phyloP scores from a whole-genome alignment of 1,140 invertebrate genomes.

The Pantala flavescens region DNA sequence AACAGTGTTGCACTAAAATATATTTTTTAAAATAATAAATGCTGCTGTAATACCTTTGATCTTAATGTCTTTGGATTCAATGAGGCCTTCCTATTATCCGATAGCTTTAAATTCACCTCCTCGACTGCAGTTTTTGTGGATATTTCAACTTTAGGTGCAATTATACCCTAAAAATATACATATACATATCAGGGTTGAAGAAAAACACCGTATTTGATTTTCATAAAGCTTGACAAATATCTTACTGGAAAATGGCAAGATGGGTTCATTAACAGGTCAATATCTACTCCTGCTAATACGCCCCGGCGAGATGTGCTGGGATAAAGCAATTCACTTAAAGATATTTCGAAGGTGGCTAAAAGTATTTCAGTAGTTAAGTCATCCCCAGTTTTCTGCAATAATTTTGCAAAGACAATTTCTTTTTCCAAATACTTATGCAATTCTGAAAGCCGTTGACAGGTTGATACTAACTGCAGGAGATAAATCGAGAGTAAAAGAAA shows the following conservation, averaged over 20 bases:
- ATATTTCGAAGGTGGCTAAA: conserved; percentile 49
- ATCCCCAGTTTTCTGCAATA: conserved; percentile 47
- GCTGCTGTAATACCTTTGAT: conserved; percentile 15
- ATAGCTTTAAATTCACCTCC: conserved; percentile 33
- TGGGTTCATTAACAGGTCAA: conserved; percentile 55
- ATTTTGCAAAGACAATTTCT: conserved; percentile 47
- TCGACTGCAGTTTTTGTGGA: conserved; percentile 43
- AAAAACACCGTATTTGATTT: conserved; percentile 3
- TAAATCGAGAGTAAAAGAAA: not conserved
- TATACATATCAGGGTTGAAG: conserved; percentile 12
- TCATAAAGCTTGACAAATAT: conserved; percentile 11
- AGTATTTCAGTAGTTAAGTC: conserved; percentile 34
- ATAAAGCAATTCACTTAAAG: conserved; percentile 50
- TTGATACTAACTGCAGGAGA: conserved; percentile 17
- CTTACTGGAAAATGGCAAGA: conserved; percentile 51
- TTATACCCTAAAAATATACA: conserved; percentile 39
- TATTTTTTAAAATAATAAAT: too few species aligned
- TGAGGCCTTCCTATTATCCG: not conserved
- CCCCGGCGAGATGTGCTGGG: conserved; percentile 39
- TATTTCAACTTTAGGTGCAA: conserved; percentile 48
- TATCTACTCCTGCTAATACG: conserved; percentile 39
- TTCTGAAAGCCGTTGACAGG: conserved; percentile 17
- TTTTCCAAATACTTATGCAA: conserved; percentile 33
- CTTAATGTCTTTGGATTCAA: conserved; percentile 18
- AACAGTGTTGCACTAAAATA: too few species aligned